Evolutionary conservation across 2,888 invertebrate genomes (phyloP).

Genomic region (Acholoe squamosa): DNA sequence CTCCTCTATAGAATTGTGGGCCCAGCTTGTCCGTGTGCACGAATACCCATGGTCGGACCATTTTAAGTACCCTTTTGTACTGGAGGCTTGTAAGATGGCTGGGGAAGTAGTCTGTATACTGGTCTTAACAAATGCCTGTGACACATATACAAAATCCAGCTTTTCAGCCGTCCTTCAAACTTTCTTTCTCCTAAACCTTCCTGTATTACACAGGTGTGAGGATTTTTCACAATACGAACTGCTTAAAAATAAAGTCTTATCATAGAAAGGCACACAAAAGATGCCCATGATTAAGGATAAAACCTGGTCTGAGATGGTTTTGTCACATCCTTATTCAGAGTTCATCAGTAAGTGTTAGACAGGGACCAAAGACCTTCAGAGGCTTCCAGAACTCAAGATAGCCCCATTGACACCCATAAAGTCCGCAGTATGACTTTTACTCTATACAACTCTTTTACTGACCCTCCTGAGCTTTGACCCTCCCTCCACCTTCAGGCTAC

Average conservation of each 20-base stretch:
- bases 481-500: not conserved
- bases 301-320: not conserved
- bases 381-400: not conserved
- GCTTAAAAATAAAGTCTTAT: slow-evolving; percentile 19
- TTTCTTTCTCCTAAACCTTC: not conserved
- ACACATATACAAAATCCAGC: slow-evolving; percentile 22
- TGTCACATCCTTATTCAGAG: not conserved
- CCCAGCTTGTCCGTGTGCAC: not conserved
- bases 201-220: not conserved
- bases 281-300: not conserved
- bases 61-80: not conserved
- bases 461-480: not conserved
- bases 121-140: not conserved
- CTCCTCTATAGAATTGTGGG: slow-evolving; percentile 12
- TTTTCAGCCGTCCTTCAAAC: not conserved
- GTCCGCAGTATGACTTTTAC: slow-evolving; percentile 27
- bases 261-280: not conserved
- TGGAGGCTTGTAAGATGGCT: not conserved
- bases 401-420: no score
- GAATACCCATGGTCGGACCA: not conserved
- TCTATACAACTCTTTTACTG: not conserved
- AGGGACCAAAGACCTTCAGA: not conserved
- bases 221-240: not conserved
- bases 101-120: not conserved
- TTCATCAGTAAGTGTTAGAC: not conserved